Evolutionary conservation across 2,888 invertebrate genomes (phyloP).

Genomic region (Tortricodes alternella): DNA sequence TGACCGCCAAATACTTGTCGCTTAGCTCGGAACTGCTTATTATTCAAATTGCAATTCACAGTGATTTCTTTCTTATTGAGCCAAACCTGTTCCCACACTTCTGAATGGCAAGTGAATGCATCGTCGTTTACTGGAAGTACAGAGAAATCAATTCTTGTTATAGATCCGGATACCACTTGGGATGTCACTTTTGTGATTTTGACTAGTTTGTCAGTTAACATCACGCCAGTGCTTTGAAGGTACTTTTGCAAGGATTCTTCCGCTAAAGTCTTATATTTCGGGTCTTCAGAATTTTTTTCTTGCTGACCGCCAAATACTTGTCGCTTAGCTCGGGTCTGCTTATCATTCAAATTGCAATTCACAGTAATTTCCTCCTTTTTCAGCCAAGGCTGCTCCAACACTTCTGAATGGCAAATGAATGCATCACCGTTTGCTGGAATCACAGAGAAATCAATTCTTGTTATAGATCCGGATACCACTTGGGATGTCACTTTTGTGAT

Average conservation of each 20-base stretch:
- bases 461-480: constrained; percentile 67
- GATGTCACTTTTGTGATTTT: constrained; percentile 38
- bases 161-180: constrained; percentile 42
- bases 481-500: constrained; percentile 56
- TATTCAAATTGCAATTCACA: neutral
- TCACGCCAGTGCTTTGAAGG: constrained; percentile 28
- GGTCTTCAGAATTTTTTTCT: constrained; percentile 39
- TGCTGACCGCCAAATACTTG: constrained; percentile 5
- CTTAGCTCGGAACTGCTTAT: constrained; percentile 32
- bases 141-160: constrained; percentile 39
- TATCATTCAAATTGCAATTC: constrained; percentile 14
- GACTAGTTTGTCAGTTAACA: constrained; percentile 27
- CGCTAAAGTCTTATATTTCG: constrained; percentile 37
- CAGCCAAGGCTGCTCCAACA: constrained; percentile 33
- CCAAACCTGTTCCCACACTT: constrained; percentile 42
- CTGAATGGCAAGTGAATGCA: constrained; percentile 8
- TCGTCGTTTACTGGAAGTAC: constrained; percentile 29
- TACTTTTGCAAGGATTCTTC: constrained; percentile 45
- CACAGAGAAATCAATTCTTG: constrained; percentile 54
- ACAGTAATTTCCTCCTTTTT: constrained; percentile 35
- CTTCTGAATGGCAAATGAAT: constrained; percentile 31
- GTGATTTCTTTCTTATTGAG: neutral
- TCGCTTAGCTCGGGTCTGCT: neutral
- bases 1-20: constrained; percentile 27
- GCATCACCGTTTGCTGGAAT: neutral